Evolutionary conservation across 2,888 invertebrate species (phyloP), one percentile per base, ranked within the genome.

Genomic region (Lepidonotus clava): DNA sequence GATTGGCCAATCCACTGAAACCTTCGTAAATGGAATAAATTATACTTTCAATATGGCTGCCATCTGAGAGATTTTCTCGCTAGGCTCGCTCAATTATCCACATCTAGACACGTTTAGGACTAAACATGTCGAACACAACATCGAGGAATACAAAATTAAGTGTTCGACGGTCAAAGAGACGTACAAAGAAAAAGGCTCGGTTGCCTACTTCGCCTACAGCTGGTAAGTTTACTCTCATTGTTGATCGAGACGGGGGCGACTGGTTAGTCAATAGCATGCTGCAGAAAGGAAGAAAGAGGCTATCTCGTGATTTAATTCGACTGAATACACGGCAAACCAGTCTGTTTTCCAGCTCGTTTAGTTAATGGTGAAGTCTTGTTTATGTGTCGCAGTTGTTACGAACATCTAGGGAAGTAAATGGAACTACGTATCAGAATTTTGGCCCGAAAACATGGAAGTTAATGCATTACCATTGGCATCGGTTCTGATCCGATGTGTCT

Each of bases 11-110:
- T 67, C 46, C 76, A 38, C 24, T 46, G 80, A 76, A 84, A 77
- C 71, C 40, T 86, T 83, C 80, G 38, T 46, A 88, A 88, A 87
- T 88, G 88, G 88, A 88, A 87, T 86, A 87, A 83, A 87, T 83
- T 87, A 86, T 86, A 86, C 53, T 86, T 86, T 53, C 88, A 88
- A 88, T 88, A 88, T 88, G 88, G 88, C 88, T 53, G 86, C 87
- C 61, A 34, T 61, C 51, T 85, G 85, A 86, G 67, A 36, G 46
- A 28, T 85, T 76, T 85, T 85, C 67, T 85, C 66, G 32, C 53
- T 71, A 56, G 76, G 85, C 40, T 32, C 32, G 46, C 85, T 34
- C 41, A 46, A 71, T 40, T 71, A 46, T 51, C 36, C 46, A 51
- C 24, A 67, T 41, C 40, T 76, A 51, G 46, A 56, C 46, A 36